Conservation (phyloP, 2,797 vertebrate species). For the Argya squamiceps region DNA sequence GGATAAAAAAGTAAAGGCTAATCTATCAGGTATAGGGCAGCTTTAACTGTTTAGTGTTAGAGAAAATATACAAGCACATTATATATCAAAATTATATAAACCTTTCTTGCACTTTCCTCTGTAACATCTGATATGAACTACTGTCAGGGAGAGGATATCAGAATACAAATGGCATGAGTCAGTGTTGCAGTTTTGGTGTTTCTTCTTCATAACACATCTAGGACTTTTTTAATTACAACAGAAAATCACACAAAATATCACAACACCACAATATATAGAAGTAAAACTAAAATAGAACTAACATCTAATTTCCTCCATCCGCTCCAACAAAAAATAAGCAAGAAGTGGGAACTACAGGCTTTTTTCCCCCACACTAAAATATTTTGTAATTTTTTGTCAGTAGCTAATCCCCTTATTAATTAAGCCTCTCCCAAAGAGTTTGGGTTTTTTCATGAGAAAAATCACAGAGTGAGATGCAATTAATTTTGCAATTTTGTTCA, state of each 20-base stretch:
- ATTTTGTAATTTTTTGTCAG: not conserved
- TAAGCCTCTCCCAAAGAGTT: not conserved
- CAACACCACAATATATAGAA: not conserved
- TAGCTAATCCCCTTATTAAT: not conserved
- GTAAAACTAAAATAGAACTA: not conserved
- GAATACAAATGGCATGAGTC: constrained; percentile 32
- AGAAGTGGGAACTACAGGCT: not conserved
- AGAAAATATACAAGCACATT: not conserved
- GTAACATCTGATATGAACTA: not conserved
- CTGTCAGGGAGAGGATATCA: not conserved
- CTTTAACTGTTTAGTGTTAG: not conserved
- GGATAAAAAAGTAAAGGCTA: not conserved
- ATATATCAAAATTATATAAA: not conserved
- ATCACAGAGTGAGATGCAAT: not conserved
- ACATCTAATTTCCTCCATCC: not conserved
- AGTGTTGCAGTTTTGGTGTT: not conserved
- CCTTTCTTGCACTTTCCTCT: constrained; percentile 26
- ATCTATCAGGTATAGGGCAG: not conserved
- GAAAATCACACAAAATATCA: not conserved
- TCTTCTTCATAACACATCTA: not conserved
- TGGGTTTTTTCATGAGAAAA: not conserved
- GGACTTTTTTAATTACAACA: not conserved
- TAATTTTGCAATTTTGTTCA: not conserved
- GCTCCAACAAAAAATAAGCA: not conserved
- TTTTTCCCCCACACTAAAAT: not conserved